Percentiles rank a stretch among this genome's conserved stretches.
Evolutionary conservation across 2,888 invertebrate genomes (phyloP).

Genomic region (Dryocosmus kuriphilus): DNA sequence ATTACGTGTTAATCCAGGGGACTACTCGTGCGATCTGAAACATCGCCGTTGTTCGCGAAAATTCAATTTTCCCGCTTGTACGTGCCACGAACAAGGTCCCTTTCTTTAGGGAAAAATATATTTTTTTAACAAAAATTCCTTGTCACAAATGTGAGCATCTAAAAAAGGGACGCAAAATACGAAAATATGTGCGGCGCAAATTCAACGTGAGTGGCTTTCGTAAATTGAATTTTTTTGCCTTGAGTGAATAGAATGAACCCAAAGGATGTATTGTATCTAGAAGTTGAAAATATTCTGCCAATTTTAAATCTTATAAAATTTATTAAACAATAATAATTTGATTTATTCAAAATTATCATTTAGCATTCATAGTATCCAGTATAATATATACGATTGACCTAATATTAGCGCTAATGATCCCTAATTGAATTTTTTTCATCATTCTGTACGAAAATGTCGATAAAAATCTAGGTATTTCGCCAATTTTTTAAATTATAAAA

Average conservation of each 20-base stretch:
- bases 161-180: background rate
- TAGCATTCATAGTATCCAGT: no score
- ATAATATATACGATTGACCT: no score
- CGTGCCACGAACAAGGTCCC: constrained; percentile 7
- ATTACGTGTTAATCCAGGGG: constrained; percentile 24
- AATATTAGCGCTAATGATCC: no score
- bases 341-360: no score
- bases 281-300: background rate
- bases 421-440: no score
- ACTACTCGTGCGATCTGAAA: constrained; percentile 26
- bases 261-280: background rate
- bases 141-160: background rate
- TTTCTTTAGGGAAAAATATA: background rate
- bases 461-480: no score
- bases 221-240: background rate
- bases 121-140: background rate
- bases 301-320: background rate
- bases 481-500: no score
- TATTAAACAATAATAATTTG: no score
- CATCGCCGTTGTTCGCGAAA: constrained; percentile 15
- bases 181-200: background rate
- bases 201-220: background rate
- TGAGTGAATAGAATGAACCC: no score
- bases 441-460: no score
- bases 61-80: constrained; percentile 30